Base-by-base conservation (phyloP, 2,113 vertebrate species). In the Centropristis striata region DNA sequence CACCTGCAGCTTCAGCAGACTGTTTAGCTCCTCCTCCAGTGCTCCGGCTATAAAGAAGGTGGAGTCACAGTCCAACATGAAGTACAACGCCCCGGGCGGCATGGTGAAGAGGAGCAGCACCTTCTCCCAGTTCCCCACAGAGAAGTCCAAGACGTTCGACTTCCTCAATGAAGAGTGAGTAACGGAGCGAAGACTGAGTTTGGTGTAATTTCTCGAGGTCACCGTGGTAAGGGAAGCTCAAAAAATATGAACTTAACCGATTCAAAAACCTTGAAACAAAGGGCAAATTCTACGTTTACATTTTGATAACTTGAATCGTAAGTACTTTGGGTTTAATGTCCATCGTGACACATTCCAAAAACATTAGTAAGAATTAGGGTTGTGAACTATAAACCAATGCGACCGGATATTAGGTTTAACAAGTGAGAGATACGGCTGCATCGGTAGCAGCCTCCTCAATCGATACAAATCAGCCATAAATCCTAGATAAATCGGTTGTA, bases 161-260 rank as follows among this genome's bases (percentile, higher is more conserved):
- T 99, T 99, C 94, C 97, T 99, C 84, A 97, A 97, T 3, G 98
- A 99, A 12, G 98, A 98, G 98, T 99, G 92, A 96, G 97, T 96
- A 66, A 32, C 18, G 1, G 2, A 41, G 18, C 55, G 21, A 44
- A 3, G 23, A 39, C 28, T 2, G n/a, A 23, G 28, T 54, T 60
- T 25, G n/a, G 4, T 32, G 18, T n/a, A 1, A 32, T 60, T 18
- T 4, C 5, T 28, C 4, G 20, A 25, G 9, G 6, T 2, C 37
- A 16, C 46, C 39, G 13, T 51, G 15, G 37, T 25, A 4, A 57
- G n/a, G 20, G 14, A 37, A 23, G 11, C 28, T 74, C 5, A 25
- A 5, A 41, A 54, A 42, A 59, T 18, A n/a, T 71, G 16, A 50
- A 28, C 16, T 14, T 4, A 32, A 20, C 18, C 2, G 57, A 55